Conservation (phyloP, 2,113 vertebrate genomes). For the Eulemur macaco region DNA sequence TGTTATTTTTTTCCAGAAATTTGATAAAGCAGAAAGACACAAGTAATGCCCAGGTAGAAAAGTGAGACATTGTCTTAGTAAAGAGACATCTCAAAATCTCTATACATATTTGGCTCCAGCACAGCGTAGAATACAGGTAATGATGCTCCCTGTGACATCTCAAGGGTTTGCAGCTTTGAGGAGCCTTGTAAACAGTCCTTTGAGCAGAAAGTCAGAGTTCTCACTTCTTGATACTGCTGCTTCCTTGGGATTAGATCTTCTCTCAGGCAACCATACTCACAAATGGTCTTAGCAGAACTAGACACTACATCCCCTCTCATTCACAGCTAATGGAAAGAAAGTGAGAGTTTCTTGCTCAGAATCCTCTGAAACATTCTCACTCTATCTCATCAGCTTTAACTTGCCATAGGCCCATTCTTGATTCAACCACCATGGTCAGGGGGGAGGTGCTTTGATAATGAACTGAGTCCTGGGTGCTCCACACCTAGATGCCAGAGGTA, state of each 20-base stretch:
- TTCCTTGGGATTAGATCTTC: background rate
- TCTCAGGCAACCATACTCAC: background rate
- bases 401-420: background rate
- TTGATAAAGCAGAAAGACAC: background rate
- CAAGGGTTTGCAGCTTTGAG: background rate
- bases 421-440: background rate
- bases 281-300: background rate
- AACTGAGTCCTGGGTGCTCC: background rate
- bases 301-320: background rate
- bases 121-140: accelerated
- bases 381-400: background rate
- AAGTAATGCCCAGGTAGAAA: background rate
- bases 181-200: background rate
- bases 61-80: background rate
- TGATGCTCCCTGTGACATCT: background rate
- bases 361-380: background rate
- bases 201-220: background rate
- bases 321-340: background rate
- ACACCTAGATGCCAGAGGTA: background rate
- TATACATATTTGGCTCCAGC: background rate
- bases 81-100: background rate
- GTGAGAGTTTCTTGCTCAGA: background rate
- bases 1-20: background rate
- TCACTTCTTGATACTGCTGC: background rate
- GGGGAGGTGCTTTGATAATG: background rate